These are phyloP conservation scores for Sebastes umbrosus DNA, from an alignment of 2,797 vertebrate genomes.

Conservation along the genomic window DNA sequence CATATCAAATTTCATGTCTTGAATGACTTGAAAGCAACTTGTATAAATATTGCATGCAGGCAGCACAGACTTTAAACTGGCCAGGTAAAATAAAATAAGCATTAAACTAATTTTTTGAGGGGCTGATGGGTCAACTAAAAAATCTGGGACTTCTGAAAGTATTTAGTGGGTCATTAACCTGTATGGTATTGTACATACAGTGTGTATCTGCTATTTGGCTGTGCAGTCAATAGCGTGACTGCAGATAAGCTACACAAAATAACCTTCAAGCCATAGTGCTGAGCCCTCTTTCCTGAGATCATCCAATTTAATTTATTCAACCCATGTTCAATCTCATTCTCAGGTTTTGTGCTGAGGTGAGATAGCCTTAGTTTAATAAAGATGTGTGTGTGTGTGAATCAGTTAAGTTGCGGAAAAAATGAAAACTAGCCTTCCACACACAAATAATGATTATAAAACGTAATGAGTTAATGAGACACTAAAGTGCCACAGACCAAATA, in stretches of 20 bases:
- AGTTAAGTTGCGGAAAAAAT: neutral
- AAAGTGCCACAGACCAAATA: conserved; percentile 25
- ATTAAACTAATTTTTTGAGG: neutral
- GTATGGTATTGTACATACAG: neutral
- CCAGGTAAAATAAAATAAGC: neutral
- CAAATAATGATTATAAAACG: neutral
- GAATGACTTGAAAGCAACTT: neutral
- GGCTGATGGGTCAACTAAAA: neutral
- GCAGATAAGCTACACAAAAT: neutral
- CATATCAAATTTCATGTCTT: neutral
- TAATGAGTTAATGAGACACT: neutral
- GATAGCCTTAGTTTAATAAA: conserved; percentile 8
- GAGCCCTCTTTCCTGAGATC: neutral
- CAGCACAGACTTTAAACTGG: neutral
- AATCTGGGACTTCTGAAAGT: neutral
- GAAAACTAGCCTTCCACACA: neutral
- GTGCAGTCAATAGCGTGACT: neutral
- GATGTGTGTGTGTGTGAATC: neutral
- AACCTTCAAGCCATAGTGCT: neutral
- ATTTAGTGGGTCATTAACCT: neutral
- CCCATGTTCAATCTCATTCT: conserved; percentile 1
- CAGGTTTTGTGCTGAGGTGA: neutral
- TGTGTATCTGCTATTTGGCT: neutral
- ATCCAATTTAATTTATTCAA: conserved; percentile 9
- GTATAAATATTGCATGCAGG: neutral